Conservation (phyloP, 2,113 vertebrate genomes). For the Xerus inauris region DNA sequence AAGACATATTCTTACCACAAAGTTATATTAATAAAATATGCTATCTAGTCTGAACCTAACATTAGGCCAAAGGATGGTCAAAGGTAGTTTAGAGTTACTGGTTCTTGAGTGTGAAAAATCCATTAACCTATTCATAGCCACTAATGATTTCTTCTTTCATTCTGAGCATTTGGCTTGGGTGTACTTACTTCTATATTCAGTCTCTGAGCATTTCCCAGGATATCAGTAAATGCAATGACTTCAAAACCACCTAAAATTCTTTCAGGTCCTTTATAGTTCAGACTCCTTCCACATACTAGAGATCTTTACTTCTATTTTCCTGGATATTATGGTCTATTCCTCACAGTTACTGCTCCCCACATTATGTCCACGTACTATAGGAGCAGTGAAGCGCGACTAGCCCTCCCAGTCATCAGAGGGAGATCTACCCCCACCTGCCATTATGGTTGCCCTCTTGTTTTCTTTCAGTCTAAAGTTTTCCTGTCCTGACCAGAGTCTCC, state of each 20-base stretch:
- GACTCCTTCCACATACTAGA: not conserved
- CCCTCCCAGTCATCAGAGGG: not conserved
- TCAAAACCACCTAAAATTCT: constrained; percentile 21
- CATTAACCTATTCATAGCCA: not conserved
- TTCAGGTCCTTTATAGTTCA: not conserved
- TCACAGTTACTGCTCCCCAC: not conserved
- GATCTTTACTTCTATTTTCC: not conserved
- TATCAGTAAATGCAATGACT: not conserved
- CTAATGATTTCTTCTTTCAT: not conserved
- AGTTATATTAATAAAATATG: not conserved
- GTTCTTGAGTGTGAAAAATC: not conserved
- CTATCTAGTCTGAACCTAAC: not conserved
- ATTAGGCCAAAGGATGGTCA: not conserved
- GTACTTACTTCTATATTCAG: not conserved
- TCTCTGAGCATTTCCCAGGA: not conserved
- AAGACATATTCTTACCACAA: constrained; percentile 18
- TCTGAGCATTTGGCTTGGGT: not conserved
- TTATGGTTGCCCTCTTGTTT: not conserved
- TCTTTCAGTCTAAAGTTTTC: not conserved
- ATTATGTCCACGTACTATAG: not conserved
- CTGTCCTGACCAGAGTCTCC: not conserved
- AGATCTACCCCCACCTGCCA: no score
- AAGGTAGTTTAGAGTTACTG: constrained; percentile 26
- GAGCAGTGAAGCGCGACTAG: not conserved
- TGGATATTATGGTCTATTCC: not conserved